Conservation (phyloP, 2,888 invertebrate species). For the Strigamia maritima region DNA sequence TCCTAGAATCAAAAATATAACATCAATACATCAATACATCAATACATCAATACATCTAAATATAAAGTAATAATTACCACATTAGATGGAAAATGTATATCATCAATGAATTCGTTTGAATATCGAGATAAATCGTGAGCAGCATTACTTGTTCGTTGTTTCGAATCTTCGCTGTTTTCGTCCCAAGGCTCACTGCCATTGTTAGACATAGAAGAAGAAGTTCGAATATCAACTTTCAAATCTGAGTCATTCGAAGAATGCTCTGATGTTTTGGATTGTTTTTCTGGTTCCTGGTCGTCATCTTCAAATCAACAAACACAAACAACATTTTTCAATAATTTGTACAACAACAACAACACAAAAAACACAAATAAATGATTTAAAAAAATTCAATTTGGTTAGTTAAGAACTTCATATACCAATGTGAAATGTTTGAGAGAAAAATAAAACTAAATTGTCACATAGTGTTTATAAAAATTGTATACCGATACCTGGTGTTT, state of each 20-base stretch:
- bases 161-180: conserved; percentile 52
- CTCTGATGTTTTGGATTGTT: conserved; percentile 63
- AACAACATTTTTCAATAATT: too few species aligned
- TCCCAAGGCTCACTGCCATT: conserved; percentile 51
- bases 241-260: conserved; percentile 86
- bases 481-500: conserved; percentile 38
- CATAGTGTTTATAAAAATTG: too few species aligned
- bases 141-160: conserved; percentile 69
- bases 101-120: conserved; percentile 73
- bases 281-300: conserved; percentile 58
- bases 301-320: conserved; percentile 41
- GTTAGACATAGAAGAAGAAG: conserved; percentile 75
- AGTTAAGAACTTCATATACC: too few species aligned
- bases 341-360: too few species aligned
- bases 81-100: conserved; percentile 74
- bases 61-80: conserved; percentile 57
- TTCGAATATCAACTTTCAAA: conserved; percentile 81
- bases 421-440: too few species aligned
- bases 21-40: too few species aligned
- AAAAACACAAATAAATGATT: too few species aligned
- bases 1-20: conserved; percentile 43
- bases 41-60: too few species aligned
- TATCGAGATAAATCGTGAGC: conserved; percentile 51
- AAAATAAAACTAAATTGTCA: too few species aligned
- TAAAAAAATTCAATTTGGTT: too few species aligned